These are phyloP conservation scores for Semaprochilodus insignis DNA, from an alignment of 2,797 vertebrate species.

Conservation along the genomic window DNA sequence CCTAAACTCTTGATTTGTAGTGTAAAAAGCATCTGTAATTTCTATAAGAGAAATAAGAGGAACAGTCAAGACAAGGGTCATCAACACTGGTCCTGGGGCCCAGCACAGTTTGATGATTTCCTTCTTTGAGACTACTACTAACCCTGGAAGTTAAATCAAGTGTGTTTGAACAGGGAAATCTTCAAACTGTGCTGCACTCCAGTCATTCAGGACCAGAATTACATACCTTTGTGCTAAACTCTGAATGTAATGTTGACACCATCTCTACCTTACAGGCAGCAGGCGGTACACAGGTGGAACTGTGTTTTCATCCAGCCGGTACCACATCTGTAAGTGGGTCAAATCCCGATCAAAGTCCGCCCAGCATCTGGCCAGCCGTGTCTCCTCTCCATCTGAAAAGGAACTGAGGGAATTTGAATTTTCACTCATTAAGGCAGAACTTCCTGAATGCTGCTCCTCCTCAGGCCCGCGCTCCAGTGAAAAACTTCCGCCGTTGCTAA, in stretches of 20 bases:
- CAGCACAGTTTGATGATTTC: not conserved
- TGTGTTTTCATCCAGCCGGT: constrained; percentile 72
- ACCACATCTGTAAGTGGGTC: constrained; percentile 69
- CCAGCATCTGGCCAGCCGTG: constrained; percentile 48
- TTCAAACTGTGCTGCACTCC: not conserved
- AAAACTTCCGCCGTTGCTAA: constrained; percentile 44
- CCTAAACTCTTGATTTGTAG: no score
- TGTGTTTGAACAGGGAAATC: not conserved
- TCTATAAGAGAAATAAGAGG: not conserved
- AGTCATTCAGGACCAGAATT: not conserved
- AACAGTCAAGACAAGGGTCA: not conserved
- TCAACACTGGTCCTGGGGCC: not conserved
- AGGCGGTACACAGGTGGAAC: constrained; percentile 68
- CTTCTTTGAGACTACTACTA: not conserved
- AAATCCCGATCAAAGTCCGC: constrained; percentile 67
- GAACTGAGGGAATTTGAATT: constrained; percentile 40
- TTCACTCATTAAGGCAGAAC: constrained; percentile 44
- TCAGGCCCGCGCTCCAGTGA: constrained; percentile 17
- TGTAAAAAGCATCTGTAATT: not conserved
- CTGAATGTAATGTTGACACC: not conserved
- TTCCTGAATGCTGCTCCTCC: constrained; percentile 37
- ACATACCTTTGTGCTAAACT: not conserved
- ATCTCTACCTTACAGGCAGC: constrained; percentile 69
- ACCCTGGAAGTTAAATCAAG: not conserved
- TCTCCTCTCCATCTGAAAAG: constrained; percentile 53